Evolutionary conservation across 92 coral and sea anemone genomes (phyloP).

Genomic region (Siderastrea radians): DNA sequence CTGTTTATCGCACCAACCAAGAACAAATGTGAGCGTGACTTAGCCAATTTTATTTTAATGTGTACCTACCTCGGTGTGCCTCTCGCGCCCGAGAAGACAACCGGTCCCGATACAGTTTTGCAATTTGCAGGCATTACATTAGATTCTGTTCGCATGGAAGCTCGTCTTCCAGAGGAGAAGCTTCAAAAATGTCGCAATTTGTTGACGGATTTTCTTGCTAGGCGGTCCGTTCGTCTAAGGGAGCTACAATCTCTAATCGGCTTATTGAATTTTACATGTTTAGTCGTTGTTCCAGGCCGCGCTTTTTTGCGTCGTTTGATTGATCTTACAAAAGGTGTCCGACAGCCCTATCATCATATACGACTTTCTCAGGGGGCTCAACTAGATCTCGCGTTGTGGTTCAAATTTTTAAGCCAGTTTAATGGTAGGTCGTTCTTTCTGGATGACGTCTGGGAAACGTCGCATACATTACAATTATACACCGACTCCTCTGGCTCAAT

Average conservation of each 20-base stretch:
- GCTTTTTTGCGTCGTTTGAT: slow-evolving; percentile 41
- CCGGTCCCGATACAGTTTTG: slow-evolving; percentile 24
- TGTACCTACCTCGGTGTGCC: slow-evolving; percentile 52
- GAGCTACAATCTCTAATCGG: slow-evolving; percentile 48
- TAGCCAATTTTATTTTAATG: slow-evolving; percentile 28
- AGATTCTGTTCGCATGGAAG: slow-evolving; percentile 28
- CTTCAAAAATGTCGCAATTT: slow-evolving; percentile 14
- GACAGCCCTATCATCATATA: slow-evolving; percentile 29
- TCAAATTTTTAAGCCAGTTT: slow-evolving; percentile 5
- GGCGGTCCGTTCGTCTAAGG: neutral
- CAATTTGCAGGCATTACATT: slow-evolving; percentile 38
- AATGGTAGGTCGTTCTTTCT: slow-evolving; percentile 57
- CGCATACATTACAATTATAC: slow-evolving; percentile 11
- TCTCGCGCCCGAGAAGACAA: slow-evolving; percentile 28
- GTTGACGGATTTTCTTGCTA: neutral
- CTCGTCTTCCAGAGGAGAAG: slow-evolving; percentile 29
- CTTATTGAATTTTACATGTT: slow-evolving; percentile 30
- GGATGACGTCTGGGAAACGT: slow-evolving; percentile 26
- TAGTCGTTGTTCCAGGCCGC: slow-evolving; percentile 33
- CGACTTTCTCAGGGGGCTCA: neutral
- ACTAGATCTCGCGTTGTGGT: slow-evolving; percentile 17
- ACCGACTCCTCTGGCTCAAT: slow-evolving; percentile 40
- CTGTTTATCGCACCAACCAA: slow-evolving; percentile 26
- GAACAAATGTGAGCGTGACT: neutral
- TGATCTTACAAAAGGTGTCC: slow-evolving; percentile 35